phyloP scores from a whole-genome alignment of 2,113 vertebrate species.

The Bufo bufo region DNA sequence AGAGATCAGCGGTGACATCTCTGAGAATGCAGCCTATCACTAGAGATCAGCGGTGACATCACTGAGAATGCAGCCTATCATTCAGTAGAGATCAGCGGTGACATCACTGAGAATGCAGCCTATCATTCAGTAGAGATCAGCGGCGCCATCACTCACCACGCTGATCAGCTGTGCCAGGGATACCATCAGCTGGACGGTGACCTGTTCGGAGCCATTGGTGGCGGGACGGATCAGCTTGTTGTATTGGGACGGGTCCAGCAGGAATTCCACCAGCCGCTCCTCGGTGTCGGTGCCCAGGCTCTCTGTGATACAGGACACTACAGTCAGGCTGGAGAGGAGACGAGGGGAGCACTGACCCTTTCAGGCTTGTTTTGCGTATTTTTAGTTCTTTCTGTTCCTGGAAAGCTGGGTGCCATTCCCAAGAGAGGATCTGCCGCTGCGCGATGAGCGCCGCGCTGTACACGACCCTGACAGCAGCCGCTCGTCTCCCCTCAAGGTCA shows the following conservation, averaged over 20 bases:
- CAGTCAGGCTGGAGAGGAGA: too few relatives aligned
- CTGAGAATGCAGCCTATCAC: not conserved
- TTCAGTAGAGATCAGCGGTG: not conserved
- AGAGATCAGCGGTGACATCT: not conserved
- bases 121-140: not conserved
- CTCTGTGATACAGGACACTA: conserved; percentile 65
- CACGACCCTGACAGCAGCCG: too few relatives aligned
- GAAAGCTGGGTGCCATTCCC: too few relatives aligned
- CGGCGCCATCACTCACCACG: conserved; percentile 74
- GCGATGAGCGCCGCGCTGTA: too few relatives aligned
- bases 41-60: not conserved
- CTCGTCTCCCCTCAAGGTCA: not conserved
- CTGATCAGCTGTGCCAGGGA: conserved; percentile 95
- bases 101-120: not conserved
- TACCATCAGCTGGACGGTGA: conserved; percentile 94
- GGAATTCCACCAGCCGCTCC: conserved; percentile 90
- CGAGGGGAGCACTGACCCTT: too few relatives aligned
- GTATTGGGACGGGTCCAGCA: conserved; percentile 89
- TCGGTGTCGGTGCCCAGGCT: conserved; percentile 86
- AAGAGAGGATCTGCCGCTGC: too few relatives aligned
- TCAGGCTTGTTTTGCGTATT: too few relatives aligned
- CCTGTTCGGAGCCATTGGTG: conserved; percentile 89
- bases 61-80: too few relatives aligned
- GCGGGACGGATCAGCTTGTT: conserved; percentile 96
- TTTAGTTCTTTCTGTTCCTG: too few relatives aligned